phyloP scores from a whole-genome alignment of 2,888 invertebrate genomes.

The Patella depressa region DNA sequence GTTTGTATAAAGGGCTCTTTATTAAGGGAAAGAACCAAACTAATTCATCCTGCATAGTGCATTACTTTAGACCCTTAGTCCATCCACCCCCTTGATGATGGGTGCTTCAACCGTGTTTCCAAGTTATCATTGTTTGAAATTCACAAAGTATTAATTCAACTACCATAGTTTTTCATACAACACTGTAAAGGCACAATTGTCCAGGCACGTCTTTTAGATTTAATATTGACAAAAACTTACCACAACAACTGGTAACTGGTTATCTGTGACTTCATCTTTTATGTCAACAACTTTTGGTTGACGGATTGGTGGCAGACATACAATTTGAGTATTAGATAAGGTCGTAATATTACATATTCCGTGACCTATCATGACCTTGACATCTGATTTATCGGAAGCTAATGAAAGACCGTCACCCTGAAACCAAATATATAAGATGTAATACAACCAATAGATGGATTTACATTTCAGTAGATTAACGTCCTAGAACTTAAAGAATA shows the following conservation, averaged over 20 bases:
- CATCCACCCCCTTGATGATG: too few relatives aligned
- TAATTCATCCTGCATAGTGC: too few relatives aligned
- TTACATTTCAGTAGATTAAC: background rate
- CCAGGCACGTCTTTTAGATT: too few relatives aligned
- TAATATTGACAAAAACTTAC: constrained; percentile 69
- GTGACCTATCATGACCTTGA: constrained; percentile 92
- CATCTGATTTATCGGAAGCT: constrained; percentile 94
- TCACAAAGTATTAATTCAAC: too few relatives aligned
- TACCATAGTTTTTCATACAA: too few relatives aligned
- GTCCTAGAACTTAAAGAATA: too few relatives aligned
- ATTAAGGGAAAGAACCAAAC: too few relatives aligned
- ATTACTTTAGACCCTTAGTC: too few relatives aligned
- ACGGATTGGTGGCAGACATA: constrained; percentile 92
- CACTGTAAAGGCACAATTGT: too few relatives aligned
- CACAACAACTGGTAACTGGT: constrained; percentile 89
- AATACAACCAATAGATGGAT: background rate
- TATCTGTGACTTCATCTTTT: constrained; percentile 77
- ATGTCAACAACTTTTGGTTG: constrained; percentile 78
- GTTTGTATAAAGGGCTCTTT: too few relatives aligned
- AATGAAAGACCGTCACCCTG: constrained; percentile 91
- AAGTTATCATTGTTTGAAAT: too few relatives aligned
- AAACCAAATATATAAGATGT: constrained; percentile 17
- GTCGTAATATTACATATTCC: constrained; percentile 94
- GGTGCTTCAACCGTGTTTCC: too few relatives aligned
- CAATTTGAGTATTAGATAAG: constrained; percentile 88